Base-by-base conservation (phyloP, 2,888 invertebrate species). In the Tholera decimalis region DNA sequence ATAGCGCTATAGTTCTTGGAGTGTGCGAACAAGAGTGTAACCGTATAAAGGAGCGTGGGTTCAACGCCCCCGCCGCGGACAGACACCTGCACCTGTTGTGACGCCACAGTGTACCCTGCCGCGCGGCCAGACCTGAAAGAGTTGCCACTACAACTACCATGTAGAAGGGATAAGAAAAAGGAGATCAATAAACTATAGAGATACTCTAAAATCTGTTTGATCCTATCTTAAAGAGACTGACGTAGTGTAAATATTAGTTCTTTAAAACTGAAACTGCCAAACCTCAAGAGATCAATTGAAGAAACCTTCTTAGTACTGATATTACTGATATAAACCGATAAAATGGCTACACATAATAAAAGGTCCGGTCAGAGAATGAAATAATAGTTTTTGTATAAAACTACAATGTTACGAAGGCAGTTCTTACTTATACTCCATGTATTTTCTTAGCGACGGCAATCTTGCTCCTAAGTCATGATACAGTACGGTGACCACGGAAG, bases 391-490 rank as follows among this genome's bases (percentile, higher is more conserved):
- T n/a, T n/a, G n/a, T n/a, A 46, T 56, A 57, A 57, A 49, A 60
- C 3, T 1, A 22, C 0, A 43, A 43, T 6, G 8, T 39, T 7
- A 22, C 7, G 7, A 46, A 35, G 6, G 1, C 13, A 7, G 44
- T 44, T 69, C 96, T 96, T 91, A 97, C 97, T 96, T 96, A 74
- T 96, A 94, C 85, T 97, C 96, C 5, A 63, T 24, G 26, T 73
- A 92, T 73, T 96, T 95, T 55, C 96, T 96, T 60, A 97, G 89
- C 0, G 95, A 96, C 0, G 97, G 97, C 68, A 97, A 90, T 79
- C 97, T 96, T 5, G 95, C 92, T 8, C 96, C 96, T 63, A 97
- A 89, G 81, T 97, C 97, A 80, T 96, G 96, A 86, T 97, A 97
- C 74, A 96, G 94, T 8, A 97, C 95, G 22, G 96, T 96, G 11